These are phyloP conservation scores for Colossoma macropomum DNA, from an alignment of 2,113 vertebrate species.

Conservation along the genomic window DNA sequence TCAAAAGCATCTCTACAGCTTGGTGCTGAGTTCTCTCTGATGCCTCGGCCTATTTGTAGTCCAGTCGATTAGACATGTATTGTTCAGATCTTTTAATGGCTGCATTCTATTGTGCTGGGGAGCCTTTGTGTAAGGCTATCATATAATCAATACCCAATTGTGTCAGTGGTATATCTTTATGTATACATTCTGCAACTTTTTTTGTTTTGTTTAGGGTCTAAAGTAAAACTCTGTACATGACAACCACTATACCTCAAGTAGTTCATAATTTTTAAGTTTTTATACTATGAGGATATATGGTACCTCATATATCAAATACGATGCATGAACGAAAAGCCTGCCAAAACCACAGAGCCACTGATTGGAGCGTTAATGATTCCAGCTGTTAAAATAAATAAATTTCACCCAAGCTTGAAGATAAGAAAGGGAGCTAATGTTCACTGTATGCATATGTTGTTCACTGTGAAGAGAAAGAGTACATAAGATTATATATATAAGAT, in stretches of 20 bases:
- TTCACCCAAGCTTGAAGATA: background rate
- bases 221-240: slow-evolving; percentile 18
- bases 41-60: slow-evolving; percentile 70
- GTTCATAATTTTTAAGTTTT: background rate
- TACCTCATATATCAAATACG: too few species aligned
- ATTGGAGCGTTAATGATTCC: background rate
- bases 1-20: slow-evolving; percentile 31
- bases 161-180: slow-evolving; percentile 74
- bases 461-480: background rate
- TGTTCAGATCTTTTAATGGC: slow-evolving; percentile 74
- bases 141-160: slow-evolving; percentile 76
- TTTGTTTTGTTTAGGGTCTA: slow-evolving; percentile 17
- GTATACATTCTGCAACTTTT: slow-evolving; percentile 73
- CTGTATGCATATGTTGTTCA: too few species aligned
- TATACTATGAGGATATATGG: background rate
- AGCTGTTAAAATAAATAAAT: background rate
- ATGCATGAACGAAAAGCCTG: background rate
- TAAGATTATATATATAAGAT: background rate
- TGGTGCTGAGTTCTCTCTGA: slow-evolving; percentile 45
- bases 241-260: background rate
- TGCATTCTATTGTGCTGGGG: slow-evolving; percentile 62
- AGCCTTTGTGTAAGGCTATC: slow-evolving; percentile 74
- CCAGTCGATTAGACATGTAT: slow-evolving; percentile 58
- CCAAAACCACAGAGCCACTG: background rate
- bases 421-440: too few species aligned